These are phyloP conservation scores for Crocuta crocuta DNA, from an alignment of 2,113 vertebrate species.

Conservation along the genomic window DNA sequence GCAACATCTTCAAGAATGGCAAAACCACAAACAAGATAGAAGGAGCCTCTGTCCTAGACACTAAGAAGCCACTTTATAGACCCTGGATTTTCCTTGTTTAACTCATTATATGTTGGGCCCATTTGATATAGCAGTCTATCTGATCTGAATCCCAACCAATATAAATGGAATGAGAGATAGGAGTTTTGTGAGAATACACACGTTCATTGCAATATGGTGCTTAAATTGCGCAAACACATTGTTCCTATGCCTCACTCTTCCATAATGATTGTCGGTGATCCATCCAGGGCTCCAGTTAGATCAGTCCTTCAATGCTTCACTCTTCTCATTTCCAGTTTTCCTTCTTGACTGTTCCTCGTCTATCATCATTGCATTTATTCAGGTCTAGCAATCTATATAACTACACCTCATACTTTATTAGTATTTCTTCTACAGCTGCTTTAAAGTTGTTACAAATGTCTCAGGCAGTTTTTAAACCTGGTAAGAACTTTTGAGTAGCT, in stretches of 20 bases:
- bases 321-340: neutral
- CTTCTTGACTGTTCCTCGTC: neutral
- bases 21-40: neutral
- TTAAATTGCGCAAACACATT: neutral
- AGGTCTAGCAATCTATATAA: neutral
- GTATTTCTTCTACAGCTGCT: neutral
- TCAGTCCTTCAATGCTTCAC: neutral
- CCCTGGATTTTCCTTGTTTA: neutral
- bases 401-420: neutral
- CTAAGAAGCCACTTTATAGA: neutral
- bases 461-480: neutral
- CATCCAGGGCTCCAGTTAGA: neutral
- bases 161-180: neutral
- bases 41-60: neutral
- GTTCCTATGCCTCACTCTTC: neutral
- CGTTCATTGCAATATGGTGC: neutral
- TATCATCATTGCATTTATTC: neutral
- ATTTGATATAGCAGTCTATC: neutral
- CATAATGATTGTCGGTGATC: neutral
- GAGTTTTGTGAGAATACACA: neutral
- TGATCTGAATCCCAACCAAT: neutral
- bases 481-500: neutral
- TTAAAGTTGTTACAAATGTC: neutral
- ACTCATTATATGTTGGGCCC: neutral
- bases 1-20: neutral